Conservation (phyloP, 92 coral and sea anemone species). For the Desmophyllum pertusum region DNA sequence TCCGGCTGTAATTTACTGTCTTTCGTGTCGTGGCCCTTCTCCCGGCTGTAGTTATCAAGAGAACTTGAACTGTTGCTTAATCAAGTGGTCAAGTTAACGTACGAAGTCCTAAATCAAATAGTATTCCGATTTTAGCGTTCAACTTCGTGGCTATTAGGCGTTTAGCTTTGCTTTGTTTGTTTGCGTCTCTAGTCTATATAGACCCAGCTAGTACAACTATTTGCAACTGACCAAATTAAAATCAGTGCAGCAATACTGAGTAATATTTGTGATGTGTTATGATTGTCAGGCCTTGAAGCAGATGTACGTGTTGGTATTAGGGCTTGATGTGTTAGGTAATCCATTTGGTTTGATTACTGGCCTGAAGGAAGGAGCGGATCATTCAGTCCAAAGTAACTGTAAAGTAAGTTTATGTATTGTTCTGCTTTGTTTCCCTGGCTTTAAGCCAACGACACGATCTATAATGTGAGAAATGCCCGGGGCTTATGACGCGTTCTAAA, state of each 20-base stretch:
- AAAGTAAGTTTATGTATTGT: too few relatives aligned
- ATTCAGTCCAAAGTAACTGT: too few relatives aligned
- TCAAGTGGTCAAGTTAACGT: too few relatives aligned
- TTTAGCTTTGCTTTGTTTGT: not conserved
- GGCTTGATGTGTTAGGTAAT: constrained; percentile 95
- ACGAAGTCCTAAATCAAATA: too few relatives aligned
- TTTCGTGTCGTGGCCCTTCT: too few relatives aligned
- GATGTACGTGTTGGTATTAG: constrained; percentile 92
- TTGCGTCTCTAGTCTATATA: too few relatives aligned
- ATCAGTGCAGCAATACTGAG: not conserved
- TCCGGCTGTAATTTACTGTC: too few relatives aligned
- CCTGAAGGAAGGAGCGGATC: constrained; percentile 95
- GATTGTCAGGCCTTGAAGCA: constrained; percentile 87
- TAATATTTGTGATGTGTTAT: not conserved
- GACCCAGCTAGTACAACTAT: too few relatives aligned
- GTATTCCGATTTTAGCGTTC: too few relatives aligned
- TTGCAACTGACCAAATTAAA: not conserved
- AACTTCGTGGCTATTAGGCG: too few relatives aligned
- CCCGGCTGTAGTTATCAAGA: too few relatives aligned
- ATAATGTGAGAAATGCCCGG: not conserved
- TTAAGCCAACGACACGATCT: not conserved
- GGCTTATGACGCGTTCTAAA: not conserved
- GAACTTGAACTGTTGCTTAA: too few relatives aligned
- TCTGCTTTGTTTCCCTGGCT: not conserved
- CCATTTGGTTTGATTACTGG: constrained; percentile 95